These are phyloP conservation scores for Microcebus jonahi DNA, from an alignment of 2,113 vertebrate species.

Conservation along the genomic window DNA sequence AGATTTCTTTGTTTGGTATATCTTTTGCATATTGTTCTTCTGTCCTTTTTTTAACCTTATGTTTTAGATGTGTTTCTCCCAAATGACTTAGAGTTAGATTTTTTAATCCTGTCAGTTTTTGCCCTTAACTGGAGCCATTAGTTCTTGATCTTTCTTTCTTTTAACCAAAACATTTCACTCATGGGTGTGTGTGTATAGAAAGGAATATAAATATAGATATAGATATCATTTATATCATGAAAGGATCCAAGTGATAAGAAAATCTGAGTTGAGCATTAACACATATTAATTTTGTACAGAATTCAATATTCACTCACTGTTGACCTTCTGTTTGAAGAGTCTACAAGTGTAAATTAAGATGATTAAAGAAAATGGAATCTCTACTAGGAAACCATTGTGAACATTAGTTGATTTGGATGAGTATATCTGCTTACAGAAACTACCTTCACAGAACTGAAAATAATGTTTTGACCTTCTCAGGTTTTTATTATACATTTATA, in stretches of 20 bases:
- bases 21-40: neutral
- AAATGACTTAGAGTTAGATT: neutral
- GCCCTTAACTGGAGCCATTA: neutral
- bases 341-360: neutral
- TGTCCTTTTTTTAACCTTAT: neutral
- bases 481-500: neutral
- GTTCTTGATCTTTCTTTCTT: neutral
- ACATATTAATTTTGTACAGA: neutral
- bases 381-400: neutral
- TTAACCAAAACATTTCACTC: neutral
- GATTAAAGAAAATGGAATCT: neutral
- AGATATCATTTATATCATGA: neutral
- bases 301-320: neutral
- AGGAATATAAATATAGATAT: neutral
- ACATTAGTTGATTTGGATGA: neutral
- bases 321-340: constrained; percentile 32
- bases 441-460: neutral
- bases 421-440: neutral
- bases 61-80: neutral
- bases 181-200: neutral
- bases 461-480: neutral
- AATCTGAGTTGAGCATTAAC: neutral
- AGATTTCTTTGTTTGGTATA: neutral
- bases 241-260: neutral
- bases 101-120: neutral